These are phyloP conservation scores for Climacteris rufus DNA, from an alignment of 2,113 vertebrate genomes.

Conservation along the genomic window DNA sequence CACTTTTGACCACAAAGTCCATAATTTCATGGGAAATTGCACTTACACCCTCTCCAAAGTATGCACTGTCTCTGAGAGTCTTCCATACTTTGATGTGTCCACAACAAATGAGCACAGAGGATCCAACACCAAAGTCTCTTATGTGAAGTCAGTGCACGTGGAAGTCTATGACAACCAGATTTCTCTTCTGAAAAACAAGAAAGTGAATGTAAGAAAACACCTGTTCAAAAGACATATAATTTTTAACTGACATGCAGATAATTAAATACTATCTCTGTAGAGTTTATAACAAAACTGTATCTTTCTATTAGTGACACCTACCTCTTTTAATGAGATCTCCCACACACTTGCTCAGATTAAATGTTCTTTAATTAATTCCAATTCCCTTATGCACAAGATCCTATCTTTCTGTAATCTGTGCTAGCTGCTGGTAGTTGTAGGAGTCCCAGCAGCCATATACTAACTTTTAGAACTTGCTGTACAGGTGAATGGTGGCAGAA, in stretches of 20 bases:
- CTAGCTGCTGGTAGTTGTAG: neutral
- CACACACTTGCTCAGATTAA: neutral
- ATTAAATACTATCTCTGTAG: neutral
- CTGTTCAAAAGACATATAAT: neutral
- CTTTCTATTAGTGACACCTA: neutral
- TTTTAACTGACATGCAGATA: neutral
- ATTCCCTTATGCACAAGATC: neutral
- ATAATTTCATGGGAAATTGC: constrained; percentile 89
- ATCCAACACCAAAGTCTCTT: constrained; percentile 80
- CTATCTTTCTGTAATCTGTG: neutral
- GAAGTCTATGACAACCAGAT: constrained; percentile 63
- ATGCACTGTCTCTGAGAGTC: constrained; percentile 66
- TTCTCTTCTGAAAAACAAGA: constrained; percentile 79
- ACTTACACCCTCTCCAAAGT: constrained; percentile 83
- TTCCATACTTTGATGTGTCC: constrained; percentile 80
- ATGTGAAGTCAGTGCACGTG: constrained; percentile 80
- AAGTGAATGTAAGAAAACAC: constrained; percentile 74
- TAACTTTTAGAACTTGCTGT: neutral
- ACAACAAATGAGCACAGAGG: constrained; percentile 85
- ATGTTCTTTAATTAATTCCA: neutral
- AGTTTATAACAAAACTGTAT: neutral
- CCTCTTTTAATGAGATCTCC: neutral
- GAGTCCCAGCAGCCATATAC: neutral
- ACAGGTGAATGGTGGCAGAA: constrained; percentile 75
- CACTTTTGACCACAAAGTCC: constrained; percentile 55